These are phyloP conservation scores for Macrotus californicus DNA, from an alignment of 2,113 vertebrate species.

Conservation along the genomic window DNA sequence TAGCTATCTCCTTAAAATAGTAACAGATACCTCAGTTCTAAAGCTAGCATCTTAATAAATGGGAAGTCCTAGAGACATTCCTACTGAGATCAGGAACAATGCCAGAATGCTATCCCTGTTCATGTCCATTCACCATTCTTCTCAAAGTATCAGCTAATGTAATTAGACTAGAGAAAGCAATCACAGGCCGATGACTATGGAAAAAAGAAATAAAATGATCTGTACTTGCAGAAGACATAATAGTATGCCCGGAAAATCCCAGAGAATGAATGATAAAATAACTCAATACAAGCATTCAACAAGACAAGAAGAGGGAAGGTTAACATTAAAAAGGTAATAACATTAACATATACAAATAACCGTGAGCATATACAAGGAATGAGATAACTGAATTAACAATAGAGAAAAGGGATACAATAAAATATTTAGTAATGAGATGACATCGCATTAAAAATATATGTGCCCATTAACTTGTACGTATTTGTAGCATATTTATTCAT, in stretches of 20 bases:
- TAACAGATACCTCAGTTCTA: background rate
- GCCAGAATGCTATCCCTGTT: fast-evolving
- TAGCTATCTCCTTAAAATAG: background rate
- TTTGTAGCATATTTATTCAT: background rate
- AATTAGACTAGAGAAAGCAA: background rate
- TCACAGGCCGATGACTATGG: background rate
- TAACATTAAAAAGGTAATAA: background rate
- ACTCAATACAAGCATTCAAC: background rate
- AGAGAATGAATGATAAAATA: background rate
- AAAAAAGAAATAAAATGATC: background rate
- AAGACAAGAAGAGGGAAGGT: background rate
- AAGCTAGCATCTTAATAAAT: background rate
- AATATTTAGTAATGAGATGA: background rate
- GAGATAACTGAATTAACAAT: background rate
- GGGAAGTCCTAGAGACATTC: background rate
- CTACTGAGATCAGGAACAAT: background rate
- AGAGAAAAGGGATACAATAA: background rate
- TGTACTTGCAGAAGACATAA: background rate
- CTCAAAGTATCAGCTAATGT: background rate
- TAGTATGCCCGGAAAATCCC: background rate
- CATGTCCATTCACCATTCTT: fast-evolving
- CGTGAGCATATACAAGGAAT: background rate
- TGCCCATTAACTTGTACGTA: background rate
- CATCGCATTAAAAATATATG: background rate
- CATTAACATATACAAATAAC: background rate